Evolutionary conservation across 2,113 vertebrate genomes (phyloP), one percentile per base, ranked within the genome.

Genomic region (Peucedramus taeniatus): DNA sequence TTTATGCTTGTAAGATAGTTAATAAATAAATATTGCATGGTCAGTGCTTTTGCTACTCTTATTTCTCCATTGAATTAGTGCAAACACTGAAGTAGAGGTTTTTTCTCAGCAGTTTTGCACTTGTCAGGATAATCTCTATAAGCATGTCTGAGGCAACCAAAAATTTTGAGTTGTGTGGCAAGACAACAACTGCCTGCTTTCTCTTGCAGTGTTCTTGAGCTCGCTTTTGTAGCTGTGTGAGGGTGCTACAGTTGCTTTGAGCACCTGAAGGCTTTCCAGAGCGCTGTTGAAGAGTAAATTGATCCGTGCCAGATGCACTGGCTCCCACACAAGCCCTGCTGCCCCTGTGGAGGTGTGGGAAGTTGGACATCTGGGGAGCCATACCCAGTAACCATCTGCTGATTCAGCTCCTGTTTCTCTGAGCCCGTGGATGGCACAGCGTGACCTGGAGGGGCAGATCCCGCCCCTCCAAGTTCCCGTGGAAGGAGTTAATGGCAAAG

Each of bases 271-370:
- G 37, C 37, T 86, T 21, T 53, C 9, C 53, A 18, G 61, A 63
- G 1, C 2, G 0, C n/a, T 19, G 3, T 1, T 4, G 53, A 21
- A 1, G 17, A 10, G 57, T 26, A 0, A 8, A 82, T 17, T 4
- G 39, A 3, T 8, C 63, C 3, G 2, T 15, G 23, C 9, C 72
- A 56, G 49, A 3, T 8, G 72, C 24, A 0, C 27, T 0, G 3
- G 30, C 39, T 70, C 31, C 66, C 44, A 4, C 2, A 1, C 2
- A 1, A 15, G 45, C 50, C 5, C 27, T 13, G 44, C 51, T 26
- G 45, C 71, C 24, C 4, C 24, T 11, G 15, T 6, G 10, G 28
- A 30, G 39, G 3, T 1, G 6, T 31, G 94, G 21, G 47, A 40
- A n/a, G 47, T 0, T 21, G 12, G 17, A 0, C 1, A 2, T 3